phyloP scores from a whole-genome alignment of 2,888 invertebrate species.

The Nomada ferruginata region DNA sequence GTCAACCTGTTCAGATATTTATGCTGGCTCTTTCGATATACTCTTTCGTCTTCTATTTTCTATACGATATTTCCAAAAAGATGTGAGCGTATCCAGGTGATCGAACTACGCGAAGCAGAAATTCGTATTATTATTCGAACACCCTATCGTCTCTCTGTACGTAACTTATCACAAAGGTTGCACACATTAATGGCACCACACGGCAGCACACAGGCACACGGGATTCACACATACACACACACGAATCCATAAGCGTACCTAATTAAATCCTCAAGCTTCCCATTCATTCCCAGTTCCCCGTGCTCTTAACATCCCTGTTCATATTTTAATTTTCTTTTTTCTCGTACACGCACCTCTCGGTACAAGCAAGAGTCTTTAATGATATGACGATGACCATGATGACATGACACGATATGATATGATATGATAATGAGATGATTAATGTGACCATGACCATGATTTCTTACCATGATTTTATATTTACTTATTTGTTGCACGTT shows the following conservation, averaged over 20 bases:
- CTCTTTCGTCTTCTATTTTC: neutral
- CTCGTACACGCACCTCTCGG: slow-evolving; percentile 70
- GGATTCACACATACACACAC: neutral
- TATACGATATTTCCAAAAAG: neutral
- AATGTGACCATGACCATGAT: slow-evolving; percentile 81
- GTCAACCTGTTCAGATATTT: no score
- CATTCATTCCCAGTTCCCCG: neutral
- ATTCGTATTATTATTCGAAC: neutral
- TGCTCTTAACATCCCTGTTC: slow-evolving; percentile 24
- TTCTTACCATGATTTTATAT: slow-evolving; percentile 82
- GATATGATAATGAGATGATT: slow-evolving; percentile 81
- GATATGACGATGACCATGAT: slow-evolving; percentile 77
- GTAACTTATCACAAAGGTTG: neutral
- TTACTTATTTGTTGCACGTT: slow-evolving; percentile 83
- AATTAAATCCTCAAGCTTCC: neutral
- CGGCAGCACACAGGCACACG: slow-evolving; percentile 21
- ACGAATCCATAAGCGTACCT: neutral
- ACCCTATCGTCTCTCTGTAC: neutral
- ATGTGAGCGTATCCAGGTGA: slow-evolving; percentile 11
- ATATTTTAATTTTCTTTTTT: slow-evolving; percentile 39
- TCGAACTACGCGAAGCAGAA: neutral
- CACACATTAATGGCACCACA: slow-evolving; percentile 29
- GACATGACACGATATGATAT: slow-evolving; percentile 78
- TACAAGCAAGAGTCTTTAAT: slow-evolving; percentile 72
- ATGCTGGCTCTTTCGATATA: neutral